phyloP scores from a whole-genome alignment of 1,140 invertebrate species.

The Papilio polyxenes region DNA sequence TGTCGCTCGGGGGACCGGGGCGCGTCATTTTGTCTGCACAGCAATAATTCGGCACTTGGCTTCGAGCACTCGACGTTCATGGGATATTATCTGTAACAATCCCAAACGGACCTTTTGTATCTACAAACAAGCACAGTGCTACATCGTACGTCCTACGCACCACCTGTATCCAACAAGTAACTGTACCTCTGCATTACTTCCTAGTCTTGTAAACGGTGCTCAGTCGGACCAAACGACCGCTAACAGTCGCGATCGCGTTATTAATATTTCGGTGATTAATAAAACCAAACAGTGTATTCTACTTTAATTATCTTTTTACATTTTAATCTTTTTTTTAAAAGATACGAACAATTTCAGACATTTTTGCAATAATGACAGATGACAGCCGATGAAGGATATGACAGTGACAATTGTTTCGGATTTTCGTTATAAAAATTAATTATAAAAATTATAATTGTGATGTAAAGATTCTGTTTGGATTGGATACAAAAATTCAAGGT shows the following conservation, averaged over 20 bases:
- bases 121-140: slow-evolving; percentile 41
- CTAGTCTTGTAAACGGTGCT: slow-evolving; percentile 35
- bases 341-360: background rate
- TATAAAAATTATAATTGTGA: background rate
- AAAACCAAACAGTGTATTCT: background rate
- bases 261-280: background rate
- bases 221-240: slow-evolving; percentile 25
- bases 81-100: slow-evolving; percentile 53
- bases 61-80: slow-evolving; percentile 48
- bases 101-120: slow-evolving; percentile 28
- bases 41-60: slow-evolving; percentile 51
- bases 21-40: slow-evolving; percentile 80
- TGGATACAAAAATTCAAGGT: background rate
- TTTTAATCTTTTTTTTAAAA: background rate
- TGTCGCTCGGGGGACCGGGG: slow-evolving; percentile 89
- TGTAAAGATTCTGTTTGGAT: background rate
- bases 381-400: background rate
- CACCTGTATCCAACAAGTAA: slow-evolving; percentile 24
- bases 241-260: background rate
- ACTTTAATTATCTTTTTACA: background rate
- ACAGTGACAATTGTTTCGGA: slow-evolving; percentile 12
- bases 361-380: background rate
- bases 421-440: background rate
- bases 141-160: slow-evolving; percentile 40
- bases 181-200: background rate